Evolutionary conservation across 37 sponge, comb jelly and placozoan species (phyloP).

Genomic region (Aphrocallistes beatrix): DNA sequence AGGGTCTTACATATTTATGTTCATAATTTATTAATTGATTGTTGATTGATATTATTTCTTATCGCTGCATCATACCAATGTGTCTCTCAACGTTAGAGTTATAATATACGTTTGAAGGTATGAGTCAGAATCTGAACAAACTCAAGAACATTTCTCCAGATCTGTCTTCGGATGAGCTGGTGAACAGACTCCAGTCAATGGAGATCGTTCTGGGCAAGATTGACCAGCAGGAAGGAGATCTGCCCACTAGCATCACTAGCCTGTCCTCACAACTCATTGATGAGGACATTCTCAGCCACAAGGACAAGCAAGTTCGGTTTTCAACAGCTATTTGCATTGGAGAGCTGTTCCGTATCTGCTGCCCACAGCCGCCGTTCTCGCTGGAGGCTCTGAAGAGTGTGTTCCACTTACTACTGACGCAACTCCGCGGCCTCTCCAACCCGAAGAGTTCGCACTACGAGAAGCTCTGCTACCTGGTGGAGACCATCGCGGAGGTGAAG

Average conservation of each 20-base stretch:
- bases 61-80: too few relatives aligned
- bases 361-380: conserved; percentile 3
- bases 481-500: background rate
- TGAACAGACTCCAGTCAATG: conserved; percentile 6
- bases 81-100: too few relatives aligned
- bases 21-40: too few relatives aligned
- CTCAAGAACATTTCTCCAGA: conserved; percentile 6
- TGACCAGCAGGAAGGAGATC: background rate
- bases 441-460: conserved; percentile 8
- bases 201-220: background rate
- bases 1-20: too few relatives aligned
- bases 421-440: background rate
- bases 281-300: background rate
- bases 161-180: background rate
- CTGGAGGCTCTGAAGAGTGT: conserved; percentile 8
- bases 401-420: background rate
- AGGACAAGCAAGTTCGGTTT: conserved; percentile 8
- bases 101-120: background rate
- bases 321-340: background rate
- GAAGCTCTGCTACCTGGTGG: background rate
- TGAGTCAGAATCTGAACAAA: conserved; percentile 11
- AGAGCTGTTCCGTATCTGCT: background rate
- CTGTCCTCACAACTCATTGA: background rate
- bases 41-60: too few relatives aligned
- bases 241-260: background rate